phyloP scores from a whole-genome alignment of 2,797 vertebrate species.

The Megalops cyprinoides region DNA sequence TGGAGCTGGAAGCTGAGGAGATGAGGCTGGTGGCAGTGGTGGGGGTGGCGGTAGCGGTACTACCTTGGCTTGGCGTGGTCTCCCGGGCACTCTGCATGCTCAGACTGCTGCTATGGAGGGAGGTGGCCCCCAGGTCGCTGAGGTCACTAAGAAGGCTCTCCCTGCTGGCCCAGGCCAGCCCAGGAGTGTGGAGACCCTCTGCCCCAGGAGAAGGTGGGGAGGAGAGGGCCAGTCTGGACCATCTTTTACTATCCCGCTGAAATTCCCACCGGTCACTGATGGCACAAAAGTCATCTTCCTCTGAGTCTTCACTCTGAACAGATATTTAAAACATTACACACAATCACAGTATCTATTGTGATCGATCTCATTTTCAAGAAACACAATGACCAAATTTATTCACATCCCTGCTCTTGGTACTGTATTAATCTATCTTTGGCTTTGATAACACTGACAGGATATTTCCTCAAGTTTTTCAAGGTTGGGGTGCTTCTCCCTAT shows the following conservation, averaged over 20 bases:
- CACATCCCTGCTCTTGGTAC: too few species aligned
- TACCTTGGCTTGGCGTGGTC: too few species aligned
- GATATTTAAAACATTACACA: background rate
- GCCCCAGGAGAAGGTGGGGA: slow-evolving; percentile 51
- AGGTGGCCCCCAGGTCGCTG: slow-evolving; percentile 70
- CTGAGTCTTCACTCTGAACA: slow-evolving; percentile 79
- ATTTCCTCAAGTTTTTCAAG: too few species aligned
- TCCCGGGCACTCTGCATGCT: slow-evolving; percentile 34
- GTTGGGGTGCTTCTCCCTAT: too few species aligned
- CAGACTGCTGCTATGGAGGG: slow-evolving; percentile 68
- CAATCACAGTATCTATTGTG: background rate
- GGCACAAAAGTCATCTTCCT: slow-evolving; percentile 78
- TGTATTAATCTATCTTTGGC: too few species aligned
- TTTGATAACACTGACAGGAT: too few species aligned
- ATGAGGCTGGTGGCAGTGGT: slow-evolving; percentile 42
- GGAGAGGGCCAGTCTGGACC: slow-evolving; percentile 66
- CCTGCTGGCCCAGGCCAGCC: slow-evolving; percentile 67
- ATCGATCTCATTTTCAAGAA: too few species aligned
- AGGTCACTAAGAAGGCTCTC: slow-evolving; percentile 79
- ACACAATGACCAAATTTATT: too few species aligned
- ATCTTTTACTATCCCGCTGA: slow-evolving; percentile 72
- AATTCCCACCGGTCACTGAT: slow-evolving; percentile 78
- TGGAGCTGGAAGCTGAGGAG: slow-evolving; percentile 31
- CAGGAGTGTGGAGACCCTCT: slow-evolving; percentile 48
- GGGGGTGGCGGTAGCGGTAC: background rate